Conservation (phyloP, 2,113 vertebrate genomes). For the Tragelaphus scriptus region DNA sequence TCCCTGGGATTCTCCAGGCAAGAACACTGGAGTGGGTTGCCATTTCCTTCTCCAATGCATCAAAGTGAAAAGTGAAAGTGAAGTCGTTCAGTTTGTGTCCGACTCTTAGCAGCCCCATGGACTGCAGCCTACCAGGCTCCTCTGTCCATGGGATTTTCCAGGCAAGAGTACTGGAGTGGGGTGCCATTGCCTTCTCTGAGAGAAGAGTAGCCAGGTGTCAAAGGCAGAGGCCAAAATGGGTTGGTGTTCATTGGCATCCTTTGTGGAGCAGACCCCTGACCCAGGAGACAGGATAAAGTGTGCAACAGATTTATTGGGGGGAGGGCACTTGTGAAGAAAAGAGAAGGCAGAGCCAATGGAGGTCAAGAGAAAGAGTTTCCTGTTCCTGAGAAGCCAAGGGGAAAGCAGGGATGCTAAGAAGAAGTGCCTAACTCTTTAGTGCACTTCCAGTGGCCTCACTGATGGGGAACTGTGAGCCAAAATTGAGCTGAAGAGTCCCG, state of each 20-base stretch:
- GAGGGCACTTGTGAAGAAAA: fast-evolving
- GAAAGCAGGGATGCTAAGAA: not conserved
- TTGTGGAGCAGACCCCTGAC: too few relatives aligned
- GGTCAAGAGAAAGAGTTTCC: not conserved
- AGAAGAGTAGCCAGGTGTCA: not conserved
- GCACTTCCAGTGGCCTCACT: fast-evolving
- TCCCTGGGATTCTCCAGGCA: too few relatives aligned
- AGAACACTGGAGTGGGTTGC: too few relatives aligned
- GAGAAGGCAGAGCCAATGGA: not conserved
- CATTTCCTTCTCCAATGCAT: too few relatives aligned
- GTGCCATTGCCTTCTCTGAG: not conserved
- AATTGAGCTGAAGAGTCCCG: not conserved
- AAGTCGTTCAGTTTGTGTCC: too few relatives aligned
- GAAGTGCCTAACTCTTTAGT: not conserved
- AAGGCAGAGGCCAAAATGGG: not conserved
- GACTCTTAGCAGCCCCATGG: too few relatives aligned
- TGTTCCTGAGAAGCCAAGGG: fast-evolving
- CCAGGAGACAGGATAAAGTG: not conserved
- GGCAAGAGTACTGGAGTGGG: too few relatives aligned
- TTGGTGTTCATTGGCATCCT: not conserved
- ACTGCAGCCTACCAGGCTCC: too few relatives aligned
- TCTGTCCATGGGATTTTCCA: too few relatives aligned
- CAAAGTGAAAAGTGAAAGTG: too few relatives aligned
- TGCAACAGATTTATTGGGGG: too few relatives aligned
- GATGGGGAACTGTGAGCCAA: not conserved